A percentile compares a stretch with the other conserved stretches of the same genome.
These are phyloP conservation scores for Tragulus kanchil DNA, from an alignment of 2,113 vertebrate genomes.

Conservation along the genomic window DNA sequence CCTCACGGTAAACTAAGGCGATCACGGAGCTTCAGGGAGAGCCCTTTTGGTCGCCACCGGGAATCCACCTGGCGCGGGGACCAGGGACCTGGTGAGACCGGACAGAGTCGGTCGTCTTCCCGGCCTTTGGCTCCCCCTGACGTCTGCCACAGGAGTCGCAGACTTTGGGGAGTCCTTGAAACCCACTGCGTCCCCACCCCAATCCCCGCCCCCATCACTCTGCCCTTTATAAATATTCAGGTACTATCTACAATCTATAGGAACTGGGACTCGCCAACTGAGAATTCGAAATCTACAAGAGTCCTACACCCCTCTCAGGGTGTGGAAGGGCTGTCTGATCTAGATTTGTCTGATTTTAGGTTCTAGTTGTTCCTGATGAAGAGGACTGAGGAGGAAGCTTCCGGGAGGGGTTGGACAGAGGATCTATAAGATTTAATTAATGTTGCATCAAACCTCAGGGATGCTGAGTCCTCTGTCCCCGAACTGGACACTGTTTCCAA, in stretches of 20 bases:
- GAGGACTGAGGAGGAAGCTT: not conserved
- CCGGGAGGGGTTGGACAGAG: not conserved
- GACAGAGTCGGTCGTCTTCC: fast-evolving
- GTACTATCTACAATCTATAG: not conserved
- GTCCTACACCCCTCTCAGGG: not conserved
- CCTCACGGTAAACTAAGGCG: not conserved
- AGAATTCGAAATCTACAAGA: not conserved
- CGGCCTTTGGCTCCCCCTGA: constrained; percentile 66
- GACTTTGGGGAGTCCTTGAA: not conserved
- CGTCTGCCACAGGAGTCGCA: not conserved
- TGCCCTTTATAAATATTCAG: not conserved
- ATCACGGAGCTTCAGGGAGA: not conserved
- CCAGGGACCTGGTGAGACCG: fast-evolving
- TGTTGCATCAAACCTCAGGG: no score
- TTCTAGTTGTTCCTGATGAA: not conserved
- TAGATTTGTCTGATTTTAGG: not conserved
- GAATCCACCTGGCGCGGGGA: not conserved
- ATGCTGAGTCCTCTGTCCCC: no score
- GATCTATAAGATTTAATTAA: no score
- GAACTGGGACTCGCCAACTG: not conserved
- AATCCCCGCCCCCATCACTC: not conserved
- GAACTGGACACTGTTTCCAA: not conserved
- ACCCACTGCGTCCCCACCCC: fast-evolving
- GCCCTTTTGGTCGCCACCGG: fast-evolving
- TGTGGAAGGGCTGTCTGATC: not conserved